Conservation (phyloP, 2,888 invertebrate species). For the Dendrolimus houi region DNA sequence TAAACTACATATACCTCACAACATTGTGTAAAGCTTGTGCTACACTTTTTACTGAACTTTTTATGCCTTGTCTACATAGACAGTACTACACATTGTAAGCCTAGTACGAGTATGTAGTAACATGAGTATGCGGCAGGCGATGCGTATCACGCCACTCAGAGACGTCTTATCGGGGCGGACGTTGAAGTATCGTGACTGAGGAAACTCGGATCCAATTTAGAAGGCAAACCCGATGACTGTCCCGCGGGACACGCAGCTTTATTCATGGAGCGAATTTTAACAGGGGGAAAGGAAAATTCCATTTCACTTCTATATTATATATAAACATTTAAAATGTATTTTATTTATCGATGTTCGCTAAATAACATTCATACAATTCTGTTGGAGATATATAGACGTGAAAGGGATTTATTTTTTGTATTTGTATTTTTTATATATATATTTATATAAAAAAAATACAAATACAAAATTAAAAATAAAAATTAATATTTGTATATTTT, state of each 20-base stretch:
- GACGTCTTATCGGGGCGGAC: slow-evolving; percentile 27
- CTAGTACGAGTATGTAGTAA: slow-evolving; percentile 3
- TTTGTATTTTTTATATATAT: too few relatives aligned
- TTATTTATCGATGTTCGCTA: too few relatives aligned
- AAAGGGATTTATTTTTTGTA: too few relatives aligned
- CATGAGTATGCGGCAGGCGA: slow-evolving; percentile 17
- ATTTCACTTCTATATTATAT: slow-evolving; percentile 25
- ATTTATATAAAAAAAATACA: too few relatives aligned
- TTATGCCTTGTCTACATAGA: too few relatives aligned
- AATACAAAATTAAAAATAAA: too few relatives aligned
- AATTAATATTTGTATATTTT: too few relatives aligned
- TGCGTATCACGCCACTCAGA: slow-evolving; percentile 23
- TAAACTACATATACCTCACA: too few relatives aligned
- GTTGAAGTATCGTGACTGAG: slow-evolving; percentile 48
- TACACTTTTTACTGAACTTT: too few relatives aligned
- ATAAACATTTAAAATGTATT: neutral
- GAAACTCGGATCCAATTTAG: slow-evolving; percentile 62
- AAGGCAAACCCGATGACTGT: slow-evolving; percentile 50
- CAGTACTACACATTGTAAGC: neutral
- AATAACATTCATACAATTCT: too few relatives aligned
- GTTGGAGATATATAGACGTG: too few relatives aligned
- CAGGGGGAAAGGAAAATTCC: slow-evolving; percentile 36
- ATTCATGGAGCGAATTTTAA: slow-evolving; percentile 58
- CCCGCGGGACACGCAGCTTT: slow-evolving; percentile 50
- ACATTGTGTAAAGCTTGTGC: too few relatives aligned